Evolutionary conservation across 2,113 vertebrate genomes (phyloP).

Genomic region (Alaudala cheleensis): DNA sequence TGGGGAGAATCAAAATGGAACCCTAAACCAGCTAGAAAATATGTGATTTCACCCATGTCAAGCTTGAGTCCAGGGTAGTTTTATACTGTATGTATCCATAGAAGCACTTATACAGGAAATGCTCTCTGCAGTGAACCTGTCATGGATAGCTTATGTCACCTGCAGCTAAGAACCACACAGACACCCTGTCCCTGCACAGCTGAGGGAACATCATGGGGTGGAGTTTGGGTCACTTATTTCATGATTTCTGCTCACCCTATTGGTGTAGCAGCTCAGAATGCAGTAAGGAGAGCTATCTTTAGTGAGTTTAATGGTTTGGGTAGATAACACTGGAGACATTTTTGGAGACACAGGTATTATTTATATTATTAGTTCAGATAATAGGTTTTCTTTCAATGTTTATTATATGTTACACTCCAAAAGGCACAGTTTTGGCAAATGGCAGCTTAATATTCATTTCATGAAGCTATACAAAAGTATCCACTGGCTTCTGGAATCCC

Average conservation of each 20-base stretch:
- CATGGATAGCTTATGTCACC: background rate
- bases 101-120: background rate
- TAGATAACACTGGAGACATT: background rate
- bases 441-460: background rate
- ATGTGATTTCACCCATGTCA: background rate
- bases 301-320: background rate
- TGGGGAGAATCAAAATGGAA: background rate
- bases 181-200: background rate
- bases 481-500: background rate
- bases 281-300: background rate
- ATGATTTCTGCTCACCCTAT: background rate
- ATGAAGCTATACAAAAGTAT: background rate
- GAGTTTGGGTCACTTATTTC: background rate
- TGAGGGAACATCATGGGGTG: background rate
- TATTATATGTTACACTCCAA: background rate
- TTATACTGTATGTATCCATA: background rate
- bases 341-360: background rate
- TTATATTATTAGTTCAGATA: background rate
- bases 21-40: background rate
- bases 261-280: background rate
- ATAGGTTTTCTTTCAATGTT: background rate
- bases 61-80: background rate
- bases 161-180: background rate
- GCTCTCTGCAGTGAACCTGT: background rate
- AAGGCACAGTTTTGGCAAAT: background rate